Base-by-base conservation (phyloP, 2,113 vertebrate species). In the human (Homo sapiens) region DNA sequence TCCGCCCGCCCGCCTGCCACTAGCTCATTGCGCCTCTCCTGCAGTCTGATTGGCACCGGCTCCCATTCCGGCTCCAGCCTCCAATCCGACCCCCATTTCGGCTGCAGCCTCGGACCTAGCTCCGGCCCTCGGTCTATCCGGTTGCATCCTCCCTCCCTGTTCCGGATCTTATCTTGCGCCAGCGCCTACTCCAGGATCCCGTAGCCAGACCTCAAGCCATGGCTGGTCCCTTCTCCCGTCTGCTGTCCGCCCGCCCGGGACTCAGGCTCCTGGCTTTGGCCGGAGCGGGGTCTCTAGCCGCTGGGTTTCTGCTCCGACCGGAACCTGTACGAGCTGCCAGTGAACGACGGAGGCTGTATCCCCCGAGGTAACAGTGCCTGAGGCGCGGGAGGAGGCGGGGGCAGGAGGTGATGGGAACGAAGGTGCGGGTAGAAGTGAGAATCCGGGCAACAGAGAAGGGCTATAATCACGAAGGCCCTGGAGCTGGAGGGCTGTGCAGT, bases 221-320 rank as follows among this genome's bases (percentile, higher is more conserved):
- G 99, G 99, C 99, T 40, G 99, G 99, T 98, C 99, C 98, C 95
- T 99, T 99, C 98, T 98, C 99, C 20, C 99, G 99, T 97, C 96
- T 99, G 93, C 97, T 99, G 72, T 98, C 99, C 50, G 97, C 98
- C 95, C 99, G 98, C 72, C 98, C 99, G 1, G 98, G 98, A 78
- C 97, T 99, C 79, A 98, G 99, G 48, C 98, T 99, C 92, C 98
- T 99, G 96, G 99, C 99, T 81, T 91, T 99, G 98, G 98, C 99
- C 45, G 99, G 99, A 45, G 99, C 99, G 59, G 99, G 99, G 1
- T 99, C 99, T 6, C 98, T 99, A 12, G 98, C 99, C 13, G 99
- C 99, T 10, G 99, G 99, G 0, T 97, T 99, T 91, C 98, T 99
- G 73, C 98, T 99, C 89, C 98, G 98, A 95, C 99, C 99, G 97